These are phyloP conservation scores for Cheilosia soror DNA, from an alignment of 2,888 invertebrate genomes.

Conservation along the genomic window DNA sequence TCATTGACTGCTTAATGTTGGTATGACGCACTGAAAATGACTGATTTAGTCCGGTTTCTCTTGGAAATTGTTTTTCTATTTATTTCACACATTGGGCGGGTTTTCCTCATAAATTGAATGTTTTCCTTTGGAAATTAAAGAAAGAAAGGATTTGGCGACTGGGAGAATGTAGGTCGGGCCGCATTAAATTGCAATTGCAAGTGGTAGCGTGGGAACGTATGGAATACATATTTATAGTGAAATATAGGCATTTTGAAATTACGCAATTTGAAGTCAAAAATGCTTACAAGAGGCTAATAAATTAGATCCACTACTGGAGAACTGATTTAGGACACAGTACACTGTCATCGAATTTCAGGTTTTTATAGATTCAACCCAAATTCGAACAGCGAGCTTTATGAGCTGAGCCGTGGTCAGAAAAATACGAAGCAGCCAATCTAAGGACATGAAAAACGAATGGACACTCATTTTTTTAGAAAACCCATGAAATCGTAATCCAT, in stretches of 20 bases:
- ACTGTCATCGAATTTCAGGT: too few relatives aligned
- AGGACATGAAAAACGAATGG: too few relatives aligned
- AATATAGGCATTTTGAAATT: neutral
- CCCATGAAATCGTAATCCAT: too few relatives aligned
- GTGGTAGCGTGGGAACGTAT: slow-evolving; percentile 15
- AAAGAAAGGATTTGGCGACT: neutral
- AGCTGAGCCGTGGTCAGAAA: too few relatives aligned
- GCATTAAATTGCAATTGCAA: neutral
- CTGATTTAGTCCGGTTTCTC: slow-evolving; percentile 35
- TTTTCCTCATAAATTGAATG: slow-evolving; percentile 2
- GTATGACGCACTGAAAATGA: slow-evolving; percentile 23
- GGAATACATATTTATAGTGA: neutral
- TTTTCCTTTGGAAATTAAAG: neutral
- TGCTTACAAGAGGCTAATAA: too few relatives aligned
- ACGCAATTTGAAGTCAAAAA: neutral
- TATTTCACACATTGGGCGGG: slow-evolving; percentile 12
- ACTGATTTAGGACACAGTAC: too few relatives aligned
- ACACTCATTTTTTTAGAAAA: too few relatives aligned
- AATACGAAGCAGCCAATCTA: too few relatives aligned
- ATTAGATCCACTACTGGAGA: too few relatives aligned
- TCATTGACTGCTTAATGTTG: slow-evolving; percentile 30
- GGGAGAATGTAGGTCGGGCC: slow-evolving; percentile 7
- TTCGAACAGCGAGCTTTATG: too few relatives aligned
- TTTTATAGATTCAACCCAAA: too few relatives aligned
- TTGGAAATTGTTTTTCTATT: slow-evolving; percentile 1